Conservation (phyloP, 2,888 invertebrate species). For the Cyclophora albipunctata region DNA sequence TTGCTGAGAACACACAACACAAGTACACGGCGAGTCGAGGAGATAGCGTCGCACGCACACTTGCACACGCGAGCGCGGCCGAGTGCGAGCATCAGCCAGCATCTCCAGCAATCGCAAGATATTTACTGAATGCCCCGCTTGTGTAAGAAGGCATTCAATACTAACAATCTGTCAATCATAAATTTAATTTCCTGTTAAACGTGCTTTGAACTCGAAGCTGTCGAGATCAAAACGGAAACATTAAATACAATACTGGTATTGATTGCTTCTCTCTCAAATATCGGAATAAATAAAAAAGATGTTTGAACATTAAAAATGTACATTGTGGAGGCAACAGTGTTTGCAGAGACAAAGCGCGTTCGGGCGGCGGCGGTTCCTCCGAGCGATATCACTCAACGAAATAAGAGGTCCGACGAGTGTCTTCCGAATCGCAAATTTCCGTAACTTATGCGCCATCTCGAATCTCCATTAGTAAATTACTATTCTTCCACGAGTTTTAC, state of each 20-base stretch:
- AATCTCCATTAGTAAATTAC: conserved; percentile 53
- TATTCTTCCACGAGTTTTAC: conserved; percentile 26
- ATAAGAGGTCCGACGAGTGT: conserved; percentile 29
- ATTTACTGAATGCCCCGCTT: too few species aligned
- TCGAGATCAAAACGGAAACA: too few species aligned
- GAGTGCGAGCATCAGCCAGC: too few species aligned
- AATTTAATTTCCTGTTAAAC: too few species aligned
- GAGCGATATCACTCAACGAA: conserved; percentile 26
- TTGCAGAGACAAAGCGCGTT: conserved; percentile 26
- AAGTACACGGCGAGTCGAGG: not conserved
- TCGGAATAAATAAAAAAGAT: conserved; percentile 10
- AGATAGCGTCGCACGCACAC: too few species aligned
- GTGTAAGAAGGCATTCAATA: too few species aligned
- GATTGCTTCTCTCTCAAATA: too few species aligned
- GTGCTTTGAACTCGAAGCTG: too few species aligned
- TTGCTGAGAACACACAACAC: not conserved
- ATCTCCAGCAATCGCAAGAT: too few species aligned
- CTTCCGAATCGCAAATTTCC: conserved; percentile 33
- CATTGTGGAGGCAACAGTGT: conserved; percentile 25
- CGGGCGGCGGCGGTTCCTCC: conserved; percentile 15
- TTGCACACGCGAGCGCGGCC: too few species aligned
- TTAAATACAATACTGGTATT: too few species aligned
- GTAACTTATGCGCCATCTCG: conserved; percentile 37
- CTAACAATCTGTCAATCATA: too few species aligned
- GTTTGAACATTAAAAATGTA: conserved; percentile 27